Evolutionary conservation across 2,797 vertebrate genomes (phyloP), one percentile per base, ranked within the genome.

Genomic region (Anguilla anguilla): DNA sequence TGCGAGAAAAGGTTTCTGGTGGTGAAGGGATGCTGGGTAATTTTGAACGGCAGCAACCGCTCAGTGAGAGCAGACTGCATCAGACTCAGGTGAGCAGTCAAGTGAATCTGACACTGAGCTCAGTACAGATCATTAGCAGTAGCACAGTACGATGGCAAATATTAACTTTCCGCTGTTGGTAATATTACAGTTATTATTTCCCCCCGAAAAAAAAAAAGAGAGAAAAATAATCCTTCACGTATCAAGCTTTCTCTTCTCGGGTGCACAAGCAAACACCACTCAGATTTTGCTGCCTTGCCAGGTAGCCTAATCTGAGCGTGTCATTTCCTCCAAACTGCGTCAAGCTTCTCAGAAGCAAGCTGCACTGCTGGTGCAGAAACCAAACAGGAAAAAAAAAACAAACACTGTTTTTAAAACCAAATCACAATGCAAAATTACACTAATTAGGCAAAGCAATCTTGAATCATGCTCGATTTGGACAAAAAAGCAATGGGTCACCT

Each of bases 301-400:
- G 87, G 22, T 79, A n/a, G 39, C 39, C 39, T 28, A 0, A 49
- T 10, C 49, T 43, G 84, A 39, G 35, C 25, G 46, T 81, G 39
- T 81, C 77, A 81, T 51, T 81, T 81, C 77, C 77, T 81, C 77
- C 17, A 51, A 49, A 81, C 77, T 51, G 57, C 25, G 39, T 59
- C 57, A 35, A 64, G 43, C 49, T 67, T 82, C 57, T 64, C 46
- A 61, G 46, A 87, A 67, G 59, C 10, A 53, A 83, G 31, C 57
- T 39, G 55, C 43, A 31, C 57, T 51, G 59, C 43, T 49, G 43
- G 77, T 22, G 6, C 43, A 46, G 6, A 25, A 49, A 51, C 77
- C 77, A 49, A 25, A 51, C 77, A 81, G 46, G 46, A 81, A 81
- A 51, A 81, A 81, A 46, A 81, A 17, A 46, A 9, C 11, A 6